Percentiles rank a stretch among this genome's conserved stretches.
These are phyloP conservation scores for Nesogale talazaci DNA, from an alignment of 2,113 vertebrate species.

Conservation along the genomic window DNA sequence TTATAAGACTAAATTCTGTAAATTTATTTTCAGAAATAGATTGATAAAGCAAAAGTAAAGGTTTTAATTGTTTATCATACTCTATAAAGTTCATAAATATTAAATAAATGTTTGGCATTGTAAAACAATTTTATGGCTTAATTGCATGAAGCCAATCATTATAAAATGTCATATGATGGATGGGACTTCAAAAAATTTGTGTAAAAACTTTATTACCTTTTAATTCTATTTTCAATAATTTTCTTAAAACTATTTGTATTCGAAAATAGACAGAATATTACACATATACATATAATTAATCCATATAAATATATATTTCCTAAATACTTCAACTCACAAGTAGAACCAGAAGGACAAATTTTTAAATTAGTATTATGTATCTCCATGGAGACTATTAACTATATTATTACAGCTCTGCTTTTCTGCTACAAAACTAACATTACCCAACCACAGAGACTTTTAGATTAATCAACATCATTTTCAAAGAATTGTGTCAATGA, in stretches of 20 bases:
- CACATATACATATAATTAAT: not conserved
- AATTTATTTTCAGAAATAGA: not conserved
- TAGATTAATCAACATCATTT: not conserved
- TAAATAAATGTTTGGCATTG: slow-evolving; percentile 14
- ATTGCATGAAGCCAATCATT: not conserved
- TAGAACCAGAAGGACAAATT: not conserved
- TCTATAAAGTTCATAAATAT: not conserved
- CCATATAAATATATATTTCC: slow-evolving; percentile 4
- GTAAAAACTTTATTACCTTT: too few relatives aligned
- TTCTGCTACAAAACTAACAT: not conserved
- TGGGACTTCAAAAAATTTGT: too few relatives aligned
- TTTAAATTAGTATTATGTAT: slow-evolving; percentile 21
- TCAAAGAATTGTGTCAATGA: not conserved
- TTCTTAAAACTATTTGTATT: too few relatives aligned
- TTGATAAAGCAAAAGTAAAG: not conserved
- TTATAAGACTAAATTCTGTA: not conserved
- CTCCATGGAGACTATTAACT: slow-evolving; percentile 7
- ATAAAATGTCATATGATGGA: not conserved
- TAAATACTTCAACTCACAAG: slow-evolving; percentile 26
- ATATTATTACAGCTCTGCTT: slow-evolving; percentile 44
- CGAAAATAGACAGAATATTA: not conserved
- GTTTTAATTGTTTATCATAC: not conserved
- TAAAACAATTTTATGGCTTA: slow-evolving; percentile 35
- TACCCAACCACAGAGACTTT: slow-evolving; percentile 7
- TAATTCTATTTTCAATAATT: too few relatives aligned